Base-by-base conservation (phyloP, 2,113 vertebrate species). In the Brachyhypopomus occidentalis region DNA sequence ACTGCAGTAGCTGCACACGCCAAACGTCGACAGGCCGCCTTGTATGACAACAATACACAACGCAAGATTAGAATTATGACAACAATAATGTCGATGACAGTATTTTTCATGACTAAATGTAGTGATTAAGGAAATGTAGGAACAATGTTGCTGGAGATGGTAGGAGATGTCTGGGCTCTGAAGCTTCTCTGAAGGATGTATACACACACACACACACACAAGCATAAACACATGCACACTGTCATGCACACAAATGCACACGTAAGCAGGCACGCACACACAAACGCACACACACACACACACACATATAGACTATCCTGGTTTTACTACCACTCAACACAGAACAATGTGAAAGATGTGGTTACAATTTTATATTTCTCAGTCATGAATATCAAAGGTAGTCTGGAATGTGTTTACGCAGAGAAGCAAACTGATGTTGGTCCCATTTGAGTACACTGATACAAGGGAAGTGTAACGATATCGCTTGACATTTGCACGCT, bases 381-480 rank as follows among this genome's bases (percentile, higher is more conserved):
- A n/a, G 27, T 60, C 52, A 45, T 66, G 52, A 75, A 80, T 67
- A 80, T 80, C 30, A 80, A 41, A 55, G 52, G 55, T 55, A 9
- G 1, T 17, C 22, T 27, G 71, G 27, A 58, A 81, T 58, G 62
- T 67, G 62, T 75, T 67, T 75, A 38, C 56, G 1, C 20, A 58
- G 16, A 41, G 73, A 67, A 80, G 38, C 48, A 58, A 80, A 64
- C 69, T 56, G 79, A 67, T 72, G 22, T 30, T 45, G 62, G 12
- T 30, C 41, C 45, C 48, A n/a, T 72, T 74, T 34, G 11, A 45
- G 17, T 52, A 12, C 27, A 72, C 63, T 71, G 66, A 36, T 41
- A 70, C 52, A 70, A 72, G 48, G 22, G 16, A 59, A 67, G 72
- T n/a, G 72, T 67, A 67, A 67, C 67, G 55, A 58, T 59, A 81